A percentile compares a stretch with the other conserved stretches of the same genome.
Conservation (phyloP, 1,140 invertebrate species). For the Euwallacea fornicatus region DNA sequence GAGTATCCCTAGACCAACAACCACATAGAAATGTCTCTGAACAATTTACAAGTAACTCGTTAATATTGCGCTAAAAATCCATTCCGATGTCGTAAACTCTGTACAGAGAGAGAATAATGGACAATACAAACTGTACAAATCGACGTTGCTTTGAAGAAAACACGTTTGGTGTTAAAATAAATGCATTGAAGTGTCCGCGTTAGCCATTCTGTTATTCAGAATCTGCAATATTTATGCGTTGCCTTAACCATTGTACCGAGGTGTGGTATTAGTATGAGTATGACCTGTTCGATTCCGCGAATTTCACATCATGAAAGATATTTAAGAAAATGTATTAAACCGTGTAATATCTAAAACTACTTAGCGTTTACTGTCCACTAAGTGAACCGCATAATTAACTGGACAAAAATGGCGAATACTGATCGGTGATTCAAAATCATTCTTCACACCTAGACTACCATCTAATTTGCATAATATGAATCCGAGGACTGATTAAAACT, state of each 20-base stretch:
- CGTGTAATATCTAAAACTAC: too few species aligned
- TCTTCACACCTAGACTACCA: too few species aligned
- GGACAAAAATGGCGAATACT: too few species aligned
- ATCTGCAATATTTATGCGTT: constrained; percentile 23
- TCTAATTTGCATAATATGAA: too few species aligned
- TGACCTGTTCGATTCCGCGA: background rate
- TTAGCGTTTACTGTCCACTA: too few species aligned
- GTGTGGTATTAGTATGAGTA: constrained; percentile 6
- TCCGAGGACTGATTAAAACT: too few species aligned
- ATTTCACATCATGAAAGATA: background rate
- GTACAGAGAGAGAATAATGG: background rate
- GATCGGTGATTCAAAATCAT: too few species aligned
- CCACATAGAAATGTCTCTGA: too few species aligned
- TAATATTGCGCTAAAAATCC: background rate
- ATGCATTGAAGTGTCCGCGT: constrained; percentile 26
- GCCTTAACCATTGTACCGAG: constrained; percentile 13
- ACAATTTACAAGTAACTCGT: too few species aligned
- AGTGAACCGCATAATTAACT: too few species aligned
- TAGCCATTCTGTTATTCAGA: constrained; percentile 24
- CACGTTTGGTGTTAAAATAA: constrained; percentile 32
- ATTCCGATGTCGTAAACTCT: background rate
- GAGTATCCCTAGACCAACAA: too few species aligned
- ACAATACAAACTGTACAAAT: constrained; percentile 28
- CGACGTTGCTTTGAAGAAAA: constrained; percentile 21
- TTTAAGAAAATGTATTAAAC: too few species aligned